phyloP scores from a whole-genome alignment of 2,797 vertebrate species.

The Neostethus bicornis region DNA sequence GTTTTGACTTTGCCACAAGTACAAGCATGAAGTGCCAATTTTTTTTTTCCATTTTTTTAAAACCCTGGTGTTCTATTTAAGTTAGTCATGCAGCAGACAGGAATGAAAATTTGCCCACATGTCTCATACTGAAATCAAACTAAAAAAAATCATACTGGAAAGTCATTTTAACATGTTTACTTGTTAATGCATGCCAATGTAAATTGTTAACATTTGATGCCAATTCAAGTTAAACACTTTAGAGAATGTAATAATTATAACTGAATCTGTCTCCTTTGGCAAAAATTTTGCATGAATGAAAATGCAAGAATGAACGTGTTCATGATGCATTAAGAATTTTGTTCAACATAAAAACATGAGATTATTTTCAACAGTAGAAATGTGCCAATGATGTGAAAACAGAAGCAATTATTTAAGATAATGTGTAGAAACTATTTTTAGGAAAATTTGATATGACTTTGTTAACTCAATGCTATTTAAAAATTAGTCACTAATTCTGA shows the following conservation, averaged over 20 bases:
- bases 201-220: not conserved
- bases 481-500: too few species aligned
- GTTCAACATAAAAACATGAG: conserved; percentile 8
- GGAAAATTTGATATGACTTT: too few species aligned
- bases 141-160: not conserved
- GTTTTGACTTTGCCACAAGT: conserved; percentile 41
- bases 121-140: not conserved
- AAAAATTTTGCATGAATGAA: conserved; percentile 7
- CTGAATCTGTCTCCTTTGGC: conserved; percentile 1
- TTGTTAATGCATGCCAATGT: not conserved
- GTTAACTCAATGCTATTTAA: too few species aligned
- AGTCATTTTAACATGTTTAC: not conserved
- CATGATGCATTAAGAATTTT: conserved; percentile 8
- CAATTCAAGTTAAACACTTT: not conserved
- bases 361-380: not conserved
- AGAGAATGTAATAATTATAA: conserved; percentile 32
- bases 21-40: conserved; percentile 27
- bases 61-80: too few species aligned
- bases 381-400: not conserved
- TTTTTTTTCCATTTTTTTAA: too few species aligned
- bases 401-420: not conserved
- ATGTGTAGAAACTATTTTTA: too few species aligned
- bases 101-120: conserved; percentile 6
- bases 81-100: conserved; percentile 20
- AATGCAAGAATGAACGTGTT: conserved; percentile 20